Base-by-base conservation (phyloP, 2,888 invertebrate genomes). In the Lithophane semibrunnea region DNA sequence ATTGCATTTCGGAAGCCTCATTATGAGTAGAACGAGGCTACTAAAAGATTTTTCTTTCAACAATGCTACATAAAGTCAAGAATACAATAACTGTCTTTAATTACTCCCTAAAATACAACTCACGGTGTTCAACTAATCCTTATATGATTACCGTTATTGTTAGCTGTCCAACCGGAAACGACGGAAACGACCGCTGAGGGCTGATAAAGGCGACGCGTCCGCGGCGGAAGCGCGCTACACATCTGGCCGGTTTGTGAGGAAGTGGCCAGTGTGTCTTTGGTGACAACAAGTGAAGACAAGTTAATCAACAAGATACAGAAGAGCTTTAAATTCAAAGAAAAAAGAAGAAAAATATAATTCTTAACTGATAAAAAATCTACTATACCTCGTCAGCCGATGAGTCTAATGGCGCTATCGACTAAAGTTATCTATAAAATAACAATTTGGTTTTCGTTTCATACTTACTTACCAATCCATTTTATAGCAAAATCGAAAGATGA, bases 141-240 rank as follows among this genome's bases (percentile, higher is more conserved):
- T 56, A 29, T 66, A 84, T 69, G 83, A 77, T 80, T 77, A 80
- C 63, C 68, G 67, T 68, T 80, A 87, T 83, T 82, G 79, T 70
- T 80, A 67, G 73, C 73, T 79, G 75, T 83, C 82, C 60, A 63
- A 58, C 72, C 82, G 86, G 88, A 88, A 80, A 85, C 73, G 80
- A 82, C 85, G 89, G 89, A 88, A 89, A 87, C 87, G 88, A 86
- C 85, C 84, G 82, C 79, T 81, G 68, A 78, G 81, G 75, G 60
- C 77, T 81, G 84, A 86, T 89, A 89, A 90, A 88, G 82, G 84
- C 86, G 80, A 72, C 86, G 72, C 77, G 77, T 83, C 80, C 79
- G 79, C 58, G 58, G 64, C 86, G 88, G 83, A 86, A 86, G 84
- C 67, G 58, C 73, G 76, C 76, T 67, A 83, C 73, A 84, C 84